Conservation (phyloP, 2,888 invertebrate genomes). For the Sipunculus nudus region DNA sequence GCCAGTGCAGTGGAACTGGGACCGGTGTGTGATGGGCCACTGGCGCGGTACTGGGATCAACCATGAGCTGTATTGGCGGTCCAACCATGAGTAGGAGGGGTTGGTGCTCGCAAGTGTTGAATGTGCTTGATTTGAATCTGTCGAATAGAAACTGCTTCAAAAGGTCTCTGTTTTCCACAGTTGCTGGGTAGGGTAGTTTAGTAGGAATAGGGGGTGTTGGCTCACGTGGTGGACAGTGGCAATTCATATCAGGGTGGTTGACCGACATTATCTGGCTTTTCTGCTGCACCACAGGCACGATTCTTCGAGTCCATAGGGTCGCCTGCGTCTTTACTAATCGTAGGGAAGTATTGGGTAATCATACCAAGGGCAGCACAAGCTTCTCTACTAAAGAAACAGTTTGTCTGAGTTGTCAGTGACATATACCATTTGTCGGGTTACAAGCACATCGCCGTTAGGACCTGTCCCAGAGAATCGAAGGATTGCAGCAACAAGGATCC, state of each 20-base stretch:
- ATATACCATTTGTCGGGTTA: conserved; percentile 46
- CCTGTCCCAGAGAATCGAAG: conserved; percentile 35
- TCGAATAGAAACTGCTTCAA: conserved; percentile 21
- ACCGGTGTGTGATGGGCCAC: conserved; percentile 26
- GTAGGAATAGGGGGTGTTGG: conserved; percentile 22
- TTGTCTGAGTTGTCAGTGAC: conserved; percentile 43
- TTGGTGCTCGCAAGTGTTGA: conserved; percentile 31
- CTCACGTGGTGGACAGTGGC: conserved; percentile 12
- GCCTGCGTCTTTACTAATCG: conserved; percentile 23
- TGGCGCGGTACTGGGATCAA: conserved; percentile 23
- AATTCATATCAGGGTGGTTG: no score
- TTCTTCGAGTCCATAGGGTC: no score
- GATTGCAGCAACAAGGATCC: conserved; percentile 43
- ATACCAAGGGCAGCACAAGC: conserved; percentile 43
- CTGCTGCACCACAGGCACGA: no score
- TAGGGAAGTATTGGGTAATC: conserved; percentile 37
- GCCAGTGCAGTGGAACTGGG: conserved; percentile 31
- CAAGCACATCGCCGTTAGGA: conserved; percentile 10
- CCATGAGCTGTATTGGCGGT: conserved; percentile 25
- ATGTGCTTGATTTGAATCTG: conserved; percentile 24
- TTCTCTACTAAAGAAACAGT: conserved; percentile 44
- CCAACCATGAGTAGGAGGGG: conserved; percentile 25
- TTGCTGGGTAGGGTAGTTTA: conserved; percentile 25
- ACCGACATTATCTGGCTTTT: no score
- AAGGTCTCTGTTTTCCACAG: conserved; percentile 11